Percentiles rank a stretch among this genome's conserved stretches.
These are phyloP conservation scores for Acinonyx jubatus DNA, from an alignment of 2,113 vertebrate genomes.

Conservation along the genomic window DNA sequence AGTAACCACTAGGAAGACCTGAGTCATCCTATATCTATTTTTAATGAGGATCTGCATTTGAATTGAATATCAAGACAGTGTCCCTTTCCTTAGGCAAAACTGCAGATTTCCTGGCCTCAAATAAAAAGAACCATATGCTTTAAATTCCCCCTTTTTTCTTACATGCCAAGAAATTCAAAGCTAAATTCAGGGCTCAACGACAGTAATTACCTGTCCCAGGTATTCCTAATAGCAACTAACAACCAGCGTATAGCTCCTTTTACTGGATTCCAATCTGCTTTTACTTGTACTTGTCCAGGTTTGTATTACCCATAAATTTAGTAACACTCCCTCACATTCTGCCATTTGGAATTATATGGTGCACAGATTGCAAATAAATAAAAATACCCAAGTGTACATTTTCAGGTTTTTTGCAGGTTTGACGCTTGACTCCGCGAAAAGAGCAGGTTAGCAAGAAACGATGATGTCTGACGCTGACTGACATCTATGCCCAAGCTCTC, in stretches of 20 bases:
- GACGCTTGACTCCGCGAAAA: not conserved
- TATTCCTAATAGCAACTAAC: not conserved
- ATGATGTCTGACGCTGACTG: not conserved
- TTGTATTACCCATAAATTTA: not conserved
- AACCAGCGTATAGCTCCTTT: not conserved
- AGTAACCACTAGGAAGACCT: not conserved
- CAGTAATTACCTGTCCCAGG: not conserved
- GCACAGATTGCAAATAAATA: not conserved
- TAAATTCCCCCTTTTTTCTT: not conserved
- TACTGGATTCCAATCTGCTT: slow-evolving; percentile 17
- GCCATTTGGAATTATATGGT: not conserved
- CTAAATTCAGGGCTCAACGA: not conserved
- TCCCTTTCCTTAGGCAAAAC: slow-evolving; percentile 5
- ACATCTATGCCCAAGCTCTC: not conserved
- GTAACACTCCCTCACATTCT: not conserved
- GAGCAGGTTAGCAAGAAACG: not conserved
- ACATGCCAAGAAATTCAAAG: slow-evolving; percentile 46
- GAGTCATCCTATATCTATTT: not conserved
- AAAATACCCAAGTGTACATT: not conserved
- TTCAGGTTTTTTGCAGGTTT: not conserved
- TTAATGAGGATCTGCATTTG: not conserved
- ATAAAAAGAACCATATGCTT: not conserved
- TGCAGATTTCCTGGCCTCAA: not conserved
- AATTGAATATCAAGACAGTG: slow-evolving; percentile 32
- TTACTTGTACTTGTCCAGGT: slow-evolving; percentile 7